Percentiles rank a stretch among this genome's conserved stretches.
These are phyloP conservation scores for Gracilinanus agilis DNA, from an alignment of 2,113 vertebrate genomes.

Conservation along the genomic window DNA sequence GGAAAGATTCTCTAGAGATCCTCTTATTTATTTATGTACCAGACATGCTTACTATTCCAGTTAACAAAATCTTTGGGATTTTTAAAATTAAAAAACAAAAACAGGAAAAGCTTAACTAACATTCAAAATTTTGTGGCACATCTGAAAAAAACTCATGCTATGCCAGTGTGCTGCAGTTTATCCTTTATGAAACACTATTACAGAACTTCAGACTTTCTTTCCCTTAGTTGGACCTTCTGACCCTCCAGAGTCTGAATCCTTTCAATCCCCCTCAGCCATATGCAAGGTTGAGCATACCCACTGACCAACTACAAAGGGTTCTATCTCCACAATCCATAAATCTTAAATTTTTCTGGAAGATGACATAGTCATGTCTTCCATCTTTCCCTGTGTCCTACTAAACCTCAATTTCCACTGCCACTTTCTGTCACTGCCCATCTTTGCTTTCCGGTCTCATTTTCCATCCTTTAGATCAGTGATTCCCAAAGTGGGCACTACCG, in stretches of 20 bases:
- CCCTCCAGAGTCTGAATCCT: neutral
- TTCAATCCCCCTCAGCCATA: neutral
- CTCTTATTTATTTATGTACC: neutral
- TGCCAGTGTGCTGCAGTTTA: neutral
- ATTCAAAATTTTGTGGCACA: neutral
- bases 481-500: too few species aligned
- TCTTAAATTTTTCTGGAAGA: neutral
- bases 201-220: neutral
- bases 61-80: neutral
- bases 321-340: neutral
- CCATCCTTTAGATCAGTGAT: too few species aligned
- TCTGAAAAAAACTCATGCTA: neutral
- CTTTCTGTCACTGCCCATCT: neutral
- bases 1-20: neutral
- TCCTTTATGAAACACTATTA: neutral
- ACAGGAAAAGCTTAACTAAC: neutral
- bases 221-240: neutral
- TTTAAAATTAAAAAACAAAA: neutral
- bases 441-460: neutral
- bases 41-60: accelerated
- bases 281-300: neutral
- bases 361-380: neutral
- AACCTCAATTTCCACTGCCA: neutral
- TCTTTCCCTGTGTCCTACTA: neutral
- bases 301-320: neutral